Conservation (phyloP, 2,113 vertebrate genomes). For the Corapipo altera region DNA sequence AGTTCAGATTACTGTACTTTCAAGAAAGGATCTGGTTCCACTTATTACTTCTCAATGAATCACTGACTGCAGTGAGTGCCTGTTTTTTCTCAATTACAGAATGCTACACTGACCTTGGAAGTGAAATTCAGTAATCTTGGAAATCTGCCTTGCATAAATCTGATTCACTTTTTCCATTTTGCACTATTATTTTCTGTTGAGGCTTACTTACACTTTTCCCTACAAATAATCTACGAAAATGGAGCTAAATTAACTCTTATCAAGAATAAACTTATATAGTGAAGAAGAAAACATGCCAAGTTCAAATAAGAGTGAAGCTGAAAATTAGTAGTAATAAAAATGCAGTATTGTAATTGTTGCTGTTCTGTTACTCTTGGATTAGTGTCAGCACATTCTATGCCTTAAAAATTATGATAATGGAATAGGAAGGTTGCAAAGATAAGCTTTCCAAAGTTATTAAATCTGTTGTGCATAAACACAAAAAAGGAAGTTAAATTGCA, state of each 20-base stretch:
- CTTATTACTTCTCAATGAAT: neutral
- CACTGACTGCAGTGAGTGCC: neutral
- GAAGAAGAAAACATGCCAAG: neutral
- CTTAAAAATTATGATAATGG: neutral
- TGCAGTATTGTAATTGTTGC: neutral
- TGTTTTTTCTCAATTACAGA: conserved; percentile 31
- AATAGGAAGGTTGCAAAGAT: neutral
- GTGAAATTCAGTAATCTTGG: conserved; percentile 44
- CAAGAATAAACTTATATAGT: neutral
- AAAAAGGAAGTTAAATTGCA: neutral
- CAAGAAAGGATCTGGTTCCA: neutral
- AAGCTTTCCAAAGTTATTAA: neutral
- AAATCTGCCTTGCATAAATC: conserved; percentile 30
- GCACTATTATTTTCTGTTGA: neutral
- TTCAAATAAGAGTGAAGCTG: neutral
- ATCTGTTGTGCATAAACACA: neutral
- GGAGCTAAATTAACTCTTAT: neutral
- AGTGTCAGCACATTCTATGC: neutral
- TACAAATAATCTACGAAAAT: neutral
- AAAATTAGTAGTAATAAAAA: neutral
- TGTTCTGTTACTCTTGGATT: neutral
- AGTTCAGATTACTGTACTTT: neutral
- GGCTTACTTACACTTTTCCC: neutral
- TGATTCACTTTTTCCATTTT: conserved; percentile 26
- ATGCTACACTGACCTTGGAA: neutral